phyloP scores from a whole-genome alignment of 2,797 vertebrate genomes.

The Lagorchestes hirsutus region DNA sequence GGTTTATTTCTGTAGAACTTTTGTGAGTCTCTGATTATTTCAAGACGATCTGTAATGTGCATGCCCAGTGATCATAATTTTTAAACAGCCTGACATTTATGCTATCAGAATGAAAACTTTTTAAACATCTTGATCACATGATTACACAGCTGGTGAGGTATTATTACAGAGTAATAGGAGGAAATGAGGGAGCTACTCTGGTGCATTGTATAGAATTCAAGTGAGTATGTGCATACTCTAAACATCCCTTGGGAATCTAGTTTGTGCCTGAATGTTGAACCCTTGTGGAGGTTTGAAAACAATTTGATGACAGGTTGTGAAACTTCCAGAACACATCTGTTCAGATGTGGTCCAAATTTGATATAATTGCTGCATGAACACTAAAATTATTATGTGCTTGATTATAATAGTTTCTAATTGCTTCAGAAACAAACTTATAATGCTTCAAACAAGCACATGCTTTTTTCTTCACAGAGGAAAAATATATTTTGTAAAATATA shows the following conservation, averaged over 20 bases:
- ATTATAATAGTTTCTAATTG: background rate
- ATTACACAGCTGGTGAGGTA: background rate
- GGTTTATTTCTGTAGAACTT: background rate
- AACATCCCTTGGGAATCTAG: background rate
- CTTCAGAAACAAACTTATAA: background rate
- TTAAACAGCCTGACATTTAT: background rate
- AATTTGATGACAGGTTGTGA: background rate
- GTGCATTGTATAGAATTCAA: background rate
- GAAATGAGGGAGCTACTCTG: background rate
- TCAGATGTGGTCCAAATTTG: background rate
- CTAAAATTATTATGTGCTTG: background rate
- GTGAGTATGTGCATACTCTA: background rate
- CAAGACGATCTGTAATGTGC: background rate
- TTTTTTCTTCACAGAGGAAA: background rate
- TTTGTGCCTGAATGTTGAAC: background rate
- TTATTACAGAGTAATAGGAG: background rate
- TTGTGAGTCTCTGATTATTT: background rate
- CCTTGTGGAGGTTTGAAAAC: background rate
- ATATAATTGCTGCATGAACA: background rate
- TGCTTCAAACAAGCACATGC: background rate
- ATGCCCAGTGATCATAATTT: background rate
- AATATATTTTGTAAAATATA: background rate
- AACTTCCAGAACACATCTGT: background rate
- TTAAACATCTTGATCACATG: background rate
- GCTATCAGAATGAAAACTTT: background rate